A percentile compares a stretch with the other conserved stretches of the same genome.
These are phyloP conservation scores for Diplosoma virens DNA, from an alignment of 23 tunicate genomes.

Conservation along the genomic window DNA sequence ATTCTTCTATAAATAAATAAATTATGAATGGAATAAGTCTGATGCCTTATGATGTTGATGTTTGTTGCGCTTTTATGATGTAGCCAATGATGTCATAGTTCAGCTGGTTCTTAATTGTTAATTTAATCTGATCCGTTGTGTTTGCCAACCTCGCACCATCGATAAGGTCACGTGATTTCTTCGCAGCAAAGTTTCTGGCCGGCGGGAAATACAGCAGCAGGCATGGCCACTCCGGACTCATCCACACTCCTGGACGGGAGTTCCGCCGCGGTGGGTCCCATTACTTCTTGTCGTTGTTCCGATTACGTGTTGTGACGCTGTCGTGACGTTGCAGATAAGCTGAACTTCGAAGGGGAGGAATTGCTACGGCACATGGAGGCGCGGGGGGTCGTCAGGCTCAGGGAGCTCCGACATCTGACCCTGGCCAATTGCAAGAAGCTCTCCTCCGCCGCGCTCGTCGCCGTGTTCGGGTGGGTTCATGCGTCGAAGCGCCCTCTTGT, in stretches of 20 bases:
- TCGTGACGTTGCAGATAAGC: conserved; percentile 2
- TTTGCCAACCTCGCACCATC: too few relatives aligned
- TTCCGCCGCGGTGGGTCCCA: conserved; percentile 1
- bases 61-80: too few relatives aligned
- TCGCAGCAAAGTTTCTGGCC: conserved; percentile 32
- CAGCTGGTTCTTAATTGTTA: too few relatives aligned
- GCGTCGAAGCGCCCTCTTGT: too few relatives aligned
- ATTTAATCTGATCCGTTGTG: too few relatives aligned
- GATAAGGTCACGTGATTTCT: too few relatives aligned
- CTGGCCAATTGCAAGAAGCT: conserved; percentile 37
- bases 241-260: conserved; percentile 39
- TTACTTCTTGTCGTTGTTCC: background rate
- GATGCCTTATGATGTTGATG: too few relatives aligned
- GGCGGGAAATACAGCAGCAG: conserved; percentile 47
- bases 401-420: conserved; percentile 23
- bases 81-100: too few relatives aligned
- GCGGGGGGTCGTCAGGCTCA: conserved; percentile 31
- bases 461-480: conserved; percentile 1
- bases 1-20: too few relatives aligned
- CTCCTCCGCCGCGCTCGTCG: conserved; percentile 1
- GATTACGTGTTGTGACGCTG: background rate
- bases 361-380: background rate
- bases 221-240: conserved; percentile 49
- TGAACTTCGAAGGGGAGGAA: background rate
- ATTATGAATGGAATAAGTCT: too few relatives aligned